phyloP scores from a whole-genome alignment of 1,140 invertebrate species.

The Dendrolimus punctatus region DNA sequence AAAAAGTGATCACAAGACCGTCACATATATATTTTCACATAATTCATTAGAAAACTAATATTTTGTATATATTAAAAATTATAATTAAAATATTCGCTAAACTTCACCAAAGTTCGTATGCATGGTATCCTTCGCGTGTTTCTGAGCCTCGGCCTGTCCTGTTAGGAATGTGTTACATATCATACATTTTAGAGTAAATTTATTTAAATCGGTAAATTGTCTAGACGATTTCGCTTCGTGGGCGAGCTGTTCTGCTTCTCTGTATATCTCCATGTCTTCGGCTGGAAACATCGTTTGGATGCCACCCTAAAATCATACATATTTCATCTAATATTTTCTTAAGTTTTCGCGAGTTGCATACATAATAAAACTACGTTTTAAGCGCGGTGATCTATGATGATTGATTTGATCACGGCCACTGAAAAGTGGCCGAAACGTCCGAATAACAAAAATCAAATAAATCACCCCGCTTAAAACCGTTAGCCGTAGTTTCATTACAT shows the following conservation, averaged over 20 bases:
- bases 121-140: slow-evolving; percentile 88
- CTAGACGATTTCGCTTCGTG: slow-evolving; percentile 89
- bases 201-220: slow-evolving; percentile 92
- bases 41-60: slow-evolving; percentile 4
- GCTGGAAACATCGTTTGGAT: slow-evolving; percentile 86
- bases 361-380: too few relatives aligned
- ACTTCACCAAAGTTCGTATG: slow-evolving; percentile 93
- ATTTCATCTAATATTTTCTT: too few relatives aligned
- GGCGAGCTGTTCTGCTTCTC: slow-evolving; percentile 87
- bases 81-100: slow-evolving; percentile 41
- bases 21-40: too few relatives aligned
- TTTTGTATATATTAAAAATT: slow-evolving; percentile 3
- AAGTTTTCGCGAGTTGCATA: too few relatives aligned
- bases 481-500: slow-evolving; percentile 10
- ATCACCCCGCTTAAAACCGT: too few relatives aligned
- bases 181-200: slow-evolving; percentile 88
- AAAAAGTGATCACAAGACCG: too few relatives aligned
- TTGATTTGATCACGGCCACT: too few relatives aligned
- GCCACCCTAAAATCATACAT: slow-evolving; percentile 71
- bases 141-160: slow-evolving; percentile 85
- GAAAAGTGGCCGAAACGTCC: too few relatives aligned
- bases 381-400: slow-evolving; percentile 3
- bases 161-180: slow-evolving; percentile 82
- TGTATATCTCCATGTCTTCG: slow-evolving; percentile 80
- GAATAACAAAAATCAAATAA: too few relatives aligned